Percentiles rank a stretch among this genome's conserved stretches.
Conservation (phyloP, 2,113 vertebrate genomes). For the Chionis minor region DNA sequence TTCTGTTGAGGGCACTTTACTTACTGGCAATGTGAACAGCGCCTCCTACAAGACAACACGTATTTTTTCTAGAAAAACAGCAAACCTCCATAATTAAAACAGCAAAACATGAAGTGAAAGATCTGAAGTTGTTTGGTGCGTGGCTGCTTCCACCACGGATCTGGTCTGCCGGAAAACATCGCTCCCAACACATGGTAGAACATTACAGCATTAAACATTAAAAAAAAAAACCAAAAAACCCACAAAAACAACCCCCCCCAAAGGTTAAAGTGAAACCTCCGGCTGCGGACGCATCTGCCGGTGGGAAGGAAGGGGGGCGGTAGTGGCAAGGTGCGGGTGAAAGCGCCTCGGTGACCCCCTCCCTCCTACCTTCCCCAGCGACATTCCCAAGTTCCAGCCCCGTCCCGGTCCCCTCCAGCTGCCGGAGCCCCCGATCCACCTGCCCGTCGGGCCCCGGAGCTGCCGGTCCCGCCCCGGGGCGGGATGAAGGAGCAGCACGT, state of each 20-base stretch:
- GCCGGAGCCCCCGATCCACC: background rate
- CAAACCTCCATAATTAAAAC: background rate
- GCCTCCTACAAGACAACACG: background rate
- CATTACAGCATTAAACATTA: background rate
- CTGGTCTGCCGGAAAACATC: background rate
- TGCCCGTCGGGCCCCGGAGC: background rate
- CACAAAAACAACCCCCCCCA: background rate
- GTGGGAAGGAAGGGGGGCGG: background rate
- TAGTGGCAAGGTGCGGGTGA: background rate
- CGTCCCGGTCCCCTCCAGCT: too few species aligned
- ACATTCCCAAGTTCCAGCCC: background rate
- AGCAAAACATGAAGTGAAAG: rapidly evolving
- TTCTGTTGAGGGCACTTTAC: background rate
- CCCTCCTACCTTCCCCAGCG: background rate
- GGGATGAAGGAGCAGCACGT: background rate
- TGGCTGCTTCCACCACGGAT: rapidly evolving
- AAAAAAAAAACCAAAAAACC: background rate
- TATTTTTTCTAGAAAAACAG: background rate
- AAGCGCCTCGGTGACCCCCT: too few species aligned
- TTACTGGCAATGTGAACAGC: background rate
- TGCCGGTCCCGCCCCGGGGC: background rate
- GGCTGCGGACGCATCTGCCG: background rate
- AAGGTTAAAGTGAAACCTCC: background rate
- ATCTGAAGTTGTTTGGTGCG: rapidly evolving
- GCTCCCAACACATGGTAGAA: too few species aligned